Percentiles rank a stretch among this genome's conserved stretches.
phyloP scores from a whole-genome alignment of 1,140 invertebrate species.

The Cataglyphis hispanica region DNA sequence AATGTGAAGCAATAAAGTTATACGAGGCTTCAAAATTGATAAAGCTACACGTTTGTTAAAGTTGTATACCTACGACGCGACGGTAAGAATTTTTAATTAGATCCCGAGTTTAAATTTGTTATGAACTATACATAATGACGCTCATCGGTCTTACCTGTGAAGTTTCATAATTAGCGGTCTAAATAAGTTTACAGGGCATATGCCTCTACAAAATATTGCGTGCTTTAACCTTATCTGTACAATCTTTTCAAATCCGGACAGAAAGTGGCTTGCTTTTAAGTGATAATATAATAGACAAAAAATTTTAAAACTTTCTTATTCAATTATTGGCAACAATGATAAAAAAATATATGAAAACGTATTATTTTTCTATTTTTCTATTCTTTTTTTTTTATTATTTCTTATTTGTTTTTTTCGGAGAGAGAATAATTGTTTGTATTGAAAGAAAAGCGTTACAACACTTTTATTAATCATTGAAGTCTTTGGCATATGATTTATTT shows the following conservation, averaged over 20 bases:
- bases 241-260: neutral
- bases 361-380: too few relatives aligned
- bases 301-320: neutral
- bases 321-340: neutral
- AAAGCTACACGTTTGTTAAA: constrained; percentile 27
- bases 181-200: constrained; percentile 42
- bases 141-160: constrained; percentile 37
- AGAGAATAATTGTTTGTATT: neutral
- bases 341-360: constrained; percentile 1
- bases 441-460: neutral
- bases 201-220: neutral
- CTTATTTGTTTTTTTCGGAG: neutral
- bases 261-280: neutral
- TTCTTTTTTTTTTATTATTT: too few relatives aligned
- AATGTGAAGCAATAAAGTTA: constrained; percentile 7
- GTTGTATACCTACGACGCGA: constrained; percentile 6
- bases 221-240: constrained; percentile 1
- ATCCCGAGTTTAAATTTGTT: constrained; percentile 37
- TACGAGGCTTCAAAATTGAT: constrained; percentile 7
- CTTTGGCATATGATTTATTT: neutral
- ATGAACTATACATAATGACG: constrained; percentile 29
- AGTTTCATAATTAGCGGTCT: constrained; percentile 51
- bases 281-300: neutral
- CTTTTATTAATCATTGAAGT: neutral
- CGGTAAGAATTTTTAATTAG: constrained; percentile 54